Base-by-base conservation (phyloP, 2,113 vertebrate genomes). In the Halcyon malimbica region DNA sequence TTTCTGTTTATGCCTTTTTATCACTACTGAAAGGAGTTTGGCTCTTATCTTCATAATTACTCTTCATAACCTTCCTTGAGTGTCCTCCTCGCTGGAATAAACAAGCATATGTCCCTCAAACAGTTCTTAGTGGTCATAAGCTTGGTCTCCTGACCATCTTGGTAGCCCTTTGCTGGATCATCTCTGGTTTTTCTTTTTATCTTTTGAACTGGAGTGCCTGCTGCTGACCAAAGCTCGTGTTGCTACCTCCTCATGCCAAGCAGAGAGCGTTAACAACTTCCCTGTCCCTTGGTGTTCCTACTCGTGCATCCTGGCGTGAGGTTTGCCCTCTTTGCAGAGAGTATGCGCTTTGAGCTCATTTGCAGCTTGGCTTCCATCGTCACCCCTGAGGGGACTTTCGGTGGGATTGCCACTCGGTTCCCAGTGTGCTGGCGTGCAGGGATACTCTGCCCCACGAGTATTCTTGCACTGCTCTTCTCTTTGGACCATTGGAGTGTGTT, bases 281-380 rank as follows among this genome's bases (percentile, higher is more conserved):
- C 14, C 20, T 68, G 75, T 16, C n/a, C 73, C n/a, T 57, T 10
- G 8, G 50, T 60, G 33, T 35, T 60, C 16, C 29, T 54, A 33
- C 11, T 37, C 9, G 19, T 37, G 23, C 24, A 39, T 33, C 51
- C 28, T 25, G 20, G 37, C 0, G 0, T n/a, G 68, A 39, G 28
- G 13, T 80, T 57, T 53, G 26, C 26, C 23, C 31, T 24, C 24
- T 28, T 54, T 33, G 19, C 24, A 18, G 11, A 33, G 31, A 41
- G 42, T 13, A 33, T 2, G 26, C 16, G 3, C n/a, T 46, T 19
- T 4, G 31, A 12, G 6, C 21, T 50, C 26, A 10, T 50, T 35
- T 63, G 23, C 48, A 42, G 26, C 48, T 68, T 76, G 41, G 48
- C 35, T 56, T 62, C 69, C 3, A 0, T 11, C 57, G 35, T 33